Evolutionary conservation across 2,797 vertebrate species (phyloP).

Genomic region (Sarcoramphus papa): DNA sequence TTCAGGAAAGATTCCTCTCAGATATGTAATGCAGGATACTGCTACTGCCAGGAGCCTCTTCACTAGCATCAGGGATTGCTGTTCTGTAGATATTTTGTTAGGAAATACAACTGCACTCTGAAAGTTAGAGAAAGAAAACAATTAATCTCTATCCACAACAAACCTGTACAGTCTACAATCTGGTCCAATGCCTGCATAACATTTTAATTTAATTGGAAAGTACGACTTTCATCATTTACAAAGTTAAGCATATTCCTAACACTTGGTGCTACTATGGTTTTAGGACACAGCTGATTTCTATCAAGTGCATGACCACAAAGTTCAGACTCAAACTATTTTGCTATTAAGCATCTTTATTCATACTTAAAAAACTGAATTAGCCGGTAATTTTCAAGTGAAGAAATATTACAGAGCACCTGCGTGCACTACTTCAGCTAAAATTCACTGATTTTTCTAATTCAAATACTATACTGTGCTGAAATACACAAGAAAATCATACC

Average conservation of each 20-base stretch:
- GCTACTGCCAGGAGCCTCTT: constrained; percentile 93
- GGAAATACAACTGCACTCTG: constrained; percentile 80
- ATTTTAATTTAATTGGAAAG: neutral
- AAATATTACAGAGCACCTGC: neutral
- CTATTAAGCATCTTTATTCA: neutral
- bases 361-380: neutral
- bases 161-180: rapidly evolving
- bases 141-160: neutral
- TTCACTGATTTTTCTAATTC: rapidly evolving
- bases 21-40: constrained; percentile 93
- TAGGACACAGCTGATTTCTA: neutral
- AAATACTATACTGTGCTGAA: neutral
- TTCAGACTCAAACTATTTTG: neutral
- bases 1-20: constrained; percentile 94
- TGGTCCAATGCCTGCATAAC: rapidly evolving
- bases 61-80: constrained; percentile 87
- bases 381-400: neutral
- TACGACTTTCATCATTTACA: rapidly evolving
- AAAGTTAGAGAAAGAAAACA: neutral
- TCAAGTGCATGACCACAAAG: rapidly evolving
- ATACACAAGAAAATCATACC: constrained; percentile 45
- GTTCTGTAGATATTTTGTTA: constrained; percentile 80
- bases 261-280: neutral
- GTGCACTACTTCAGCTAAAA: neutral
- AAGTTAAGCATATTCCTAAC: neutral